Evolutionary conservation across 1,140 invertebrate species (phyloP), one percentile per base, ranked within the genome.

Genomic region (Drosophila virilis): DNA sequence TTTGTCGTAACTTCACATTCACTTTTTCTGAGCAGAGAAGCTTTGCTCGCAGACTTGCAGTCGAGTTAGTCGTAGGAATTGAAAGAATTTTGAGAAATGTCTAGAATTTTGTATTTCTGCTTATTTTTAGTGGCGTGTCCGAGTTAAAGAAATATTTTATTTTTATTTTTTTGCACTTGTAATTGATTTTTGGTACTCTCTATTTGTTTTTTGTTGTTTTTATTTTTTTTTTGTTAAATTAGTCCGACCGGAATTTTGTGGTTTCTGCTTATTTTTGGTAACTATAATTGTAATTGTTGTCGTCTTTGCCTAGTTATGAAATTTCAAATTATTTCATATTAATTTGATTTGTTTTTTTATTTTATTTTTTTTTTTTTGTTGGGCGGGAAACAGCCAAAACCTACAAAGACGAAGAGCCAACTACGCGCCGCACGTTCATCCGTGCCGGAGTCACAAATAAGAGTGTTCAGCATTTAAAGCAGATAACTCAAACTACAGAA

Each of bases 351-450:
- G 59, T 35, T 69, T 54, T 42, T 32, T 28, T n/a, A n/a, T n/a
- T n/a, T n/a, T n/a, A n/a, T 62, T 43, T 35, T 45, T 38, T 28
- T 74, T 81, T 77, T 77, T 74, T 89, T 67, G 66, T 84, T 77
- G 84, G 73, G 80, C 83, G 84, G 80, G 85, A 89, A 89, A 89
- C 84, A 89, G 84, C 45, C 84, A 80, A 89, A 80, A 71, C 77
- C 74, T 78, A 83, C 83, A 77, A 77, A 83, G 70, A 79, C 77
- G 78, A 85, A 81, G 83, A 77, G 83, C 80, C 70, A 78, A 80
- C 72, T 61, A 70, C 72, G 76, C 76, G 75, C 40, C 60, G 60
- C 52, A 78, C 76, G 72, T 78, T 48, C 52, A 33, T 52, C 57
- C 72, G 46, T 67, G 50, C 59, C 75, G 54, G 42, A 61, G 75